phyloP scores from a whole-genome alignment of 2,797 vertebrate genomes.

The Anniella stebbinsi region DNA sequence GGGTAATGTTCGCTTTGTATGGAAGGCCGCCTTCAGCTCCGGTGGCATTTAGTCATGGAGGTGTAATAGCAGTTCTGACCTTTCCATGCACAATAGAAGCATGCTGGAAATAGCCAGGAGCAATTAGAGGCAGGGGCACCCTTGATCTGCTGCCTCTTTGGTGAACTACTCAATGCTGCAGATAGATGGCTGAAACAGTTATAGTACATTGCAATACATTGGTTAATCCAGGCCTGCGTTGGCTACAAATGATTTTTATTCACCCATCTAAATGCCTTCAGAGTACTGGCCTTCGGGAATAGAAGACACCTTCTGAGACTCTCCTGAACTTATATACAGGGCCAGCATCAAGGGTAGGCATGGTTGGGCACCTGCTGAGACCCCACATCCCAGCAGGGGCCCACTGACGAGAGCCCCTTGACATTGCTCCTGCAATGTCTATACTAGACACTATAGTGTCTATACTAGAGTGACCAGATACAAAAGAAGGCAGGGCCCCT shows the following conservation, averaged over 20 bases:
- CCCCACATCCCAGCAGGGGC: no score
- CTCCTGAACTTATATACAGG: not conserved
- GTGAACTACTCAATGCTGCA: not conserved
- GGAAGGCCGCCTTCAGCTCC: not conserved
- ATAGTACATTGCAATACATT: not conserved
- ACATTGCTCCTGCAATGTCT: no score
- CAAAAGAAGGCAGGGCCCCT: no score
- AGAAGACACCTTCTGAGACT: not conserved
- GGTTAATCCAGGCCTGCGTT: not conserved
- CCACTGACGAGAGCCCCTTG: no score
- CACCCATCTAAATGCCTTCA: not conserved
- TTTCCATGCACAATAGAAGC: not conserved
- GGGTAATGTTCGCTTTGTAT: not conserved
- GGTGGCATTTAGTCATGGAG: not conserved
- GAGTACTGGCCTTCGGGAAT: not conserved
- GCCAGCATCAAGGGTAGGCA: no score
- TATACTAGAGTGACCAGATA: no score
- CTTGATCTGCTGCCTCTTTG: not conserved
- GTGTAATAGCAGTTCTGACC: not conserved
- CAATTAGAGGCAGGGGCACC: no score
- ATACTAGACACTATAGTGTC: no score
- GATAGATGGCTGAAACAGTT: not conserved
- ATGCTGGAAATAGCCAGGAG: not conserved
- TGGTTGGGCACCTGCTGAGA: no score
- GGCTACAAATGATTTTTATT: not conserved